Evolutionary conservation across 2,113 vertebrate species (phyloP).

Genomic region (Clupea harengus): DNA sequence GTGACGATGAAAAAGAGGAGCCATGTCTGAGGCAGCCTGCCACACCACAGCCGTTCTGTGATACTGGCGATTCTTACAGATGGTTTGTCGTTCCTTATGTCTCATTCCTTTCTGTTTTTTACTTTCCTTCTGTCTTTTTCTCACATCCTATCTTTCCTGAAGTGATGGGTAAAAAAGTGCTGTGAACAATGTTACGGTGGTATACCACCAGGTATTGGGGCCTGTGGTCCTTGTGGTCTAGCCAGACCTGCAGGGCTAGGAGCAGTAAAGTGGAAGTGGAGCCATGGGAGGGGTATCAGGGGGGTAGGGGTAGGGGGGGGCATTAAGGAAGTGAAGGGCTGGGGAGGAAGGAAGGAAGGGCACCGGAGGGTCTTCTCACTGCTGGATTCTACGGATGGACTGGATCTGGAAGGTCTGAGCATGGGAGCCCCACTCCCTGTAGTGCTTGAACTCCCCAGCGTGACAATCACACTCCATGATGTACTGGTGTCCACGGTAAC

Average conservation of each 20-base stretch:
- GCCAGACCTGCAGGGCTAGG: constrained; percentile 45
- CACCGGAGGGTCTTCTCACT: constrained; percentile 71
- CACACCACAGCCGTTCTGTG: constrained; percentile 33
- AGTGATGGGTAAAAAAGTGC: constrained; percentile 54
- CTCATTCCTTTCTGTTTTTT: constrained; percentile 51
- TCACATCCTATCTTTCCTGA: constrained; percentile 43
- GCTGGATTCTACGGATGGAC: constrained; percentile 93
- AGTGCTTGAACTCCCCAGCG: constrained; percentile 92
- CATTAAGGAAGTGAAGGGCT: background rate
- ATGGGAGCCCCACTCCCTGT: constrained; percentile 90
- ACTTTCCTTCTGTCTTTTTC: constrained; percentile 40
- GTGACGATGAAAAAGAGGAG: constrained; percentile 49
- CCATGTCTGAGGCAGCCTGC: constrained; percentile 44
- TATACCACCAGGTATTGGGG: constrained; percentile 61
- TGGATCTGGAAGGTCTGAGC: constrained; percentile 95
- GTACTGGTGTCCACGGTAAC: constrained; percentile 95
- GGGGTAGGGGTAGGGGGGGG: constrained; percentile 32
- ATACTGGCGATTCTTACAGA: constrained; percentile 20
- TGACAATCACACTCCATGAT: constrained; percentile 90
- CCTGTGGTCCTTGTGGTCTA: constrained; percentile 48
- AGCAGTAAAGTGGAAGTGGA: constrained; percentile 40
- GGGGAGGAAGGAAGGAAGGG: constrained; percentile 49
- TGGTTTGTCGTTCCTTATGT: background rate
- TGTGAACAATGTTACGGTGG: constrained; percentile 58
- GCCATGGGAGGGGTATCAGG: constrained; percentile 34